These are phyloP conservation scores for Microchrysa polita DNA, from an alignment of 2,888 invertebrate species.

Conservation along the genomic window DNA sequence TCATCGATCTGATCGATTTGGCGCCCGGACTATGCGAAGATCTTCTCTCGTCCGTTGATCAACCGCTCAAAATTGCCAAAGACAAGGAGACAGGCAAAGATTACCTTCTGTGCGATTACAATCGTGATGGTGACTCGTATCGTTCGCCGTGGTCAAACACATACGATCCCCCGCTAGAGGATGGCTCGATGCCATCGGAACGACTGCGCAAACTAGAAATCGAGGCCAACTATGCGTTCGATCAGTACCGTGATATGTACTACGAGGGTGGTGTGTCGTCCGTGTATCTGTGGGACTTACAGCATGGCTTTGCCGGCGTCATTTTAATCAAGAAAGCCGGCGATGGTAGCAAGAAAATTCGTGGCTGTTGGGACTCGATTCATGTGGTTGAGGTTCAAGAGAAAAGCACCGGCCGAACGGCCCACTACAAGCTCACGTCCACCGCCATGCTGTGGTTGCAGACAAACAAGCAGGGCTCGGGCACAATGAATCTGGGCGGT, in stretches of 20 bases:
- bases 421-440: conserved; percentile 98
- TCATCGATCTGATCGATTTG: conserved; percentile 96
- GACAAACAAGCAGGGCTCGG: conserved; percentile 95
- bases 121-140: conserved; percentile 98
- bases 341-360: conserved; percentile 97
- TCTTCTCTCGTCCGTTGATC: conserved; percentile 95
- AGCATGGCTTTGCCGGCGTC: conserved; percentile 97
- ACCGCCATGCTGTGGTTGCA: conserved; percentile 99
- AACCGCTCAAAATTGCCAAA: conserved; percentile 96
- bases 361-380: conserved; percentile 99
- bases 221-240: conserved; percentile 98
- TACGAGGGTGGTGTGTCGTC: conserved; percentile 99
- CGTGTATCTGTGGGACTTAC: conserved; percentile 99
- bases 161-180: conserved; percentile 97
- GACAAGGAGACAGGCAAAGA: conserved; percentile 96
- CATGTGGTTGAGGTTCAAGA: conserved; percentile 99
- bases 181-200: conserved; percentile 98
- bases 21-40: conserved; percentile 97
- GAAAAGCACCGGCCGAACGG: conserved; percentile 91
- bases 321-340: conserved; percentile 99
- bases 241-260: conserved; percentile 98
- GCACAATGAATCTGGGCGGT: conserved; percentile 99
- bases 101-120: conserved; percentile 98
- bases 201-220: conserved; percentile 93
- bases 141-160: conserved; percentile 99